Evolutionary conservation across 2,113 vertebrate genomes (phyloP).

Genomic region (Gallinago media): DNA sequence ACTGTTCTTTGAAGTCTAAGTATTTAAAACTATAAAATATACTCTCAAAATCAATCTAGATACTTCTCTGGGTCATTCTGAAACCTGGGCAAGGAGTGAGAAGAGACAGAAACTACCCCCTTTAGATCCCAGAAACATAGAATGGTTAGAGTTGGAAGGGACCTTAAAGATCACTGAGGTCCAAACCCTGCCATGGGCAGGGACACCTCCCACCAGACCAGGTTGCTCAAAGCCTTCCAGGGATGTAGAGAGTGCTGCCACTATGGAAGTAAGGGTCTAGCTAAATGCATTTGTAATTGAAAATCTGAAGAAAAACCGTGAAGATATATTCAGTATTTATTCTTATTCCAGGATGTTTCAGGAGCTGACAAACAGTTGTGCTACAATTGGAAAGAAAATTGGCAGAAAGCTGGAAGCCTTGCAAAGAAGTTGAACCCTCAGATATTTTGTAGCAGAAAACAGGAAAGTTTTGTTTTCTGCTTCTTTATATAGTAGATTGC

Average conservation of each 20-base stretch:
- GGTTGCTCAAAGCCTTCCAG: too few relatives aligned
- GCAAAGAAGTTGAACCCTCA: neutral
- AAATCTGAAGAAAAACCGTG: neutral
- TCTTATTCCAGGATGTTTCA: constrained; percentile 2
- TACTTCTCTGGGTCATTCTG: too few relatives aligned
- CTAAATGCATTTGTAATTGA: neutral
- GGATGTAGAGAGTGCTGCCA: neutral
- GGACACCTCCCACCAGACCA: too few relatives aligned
- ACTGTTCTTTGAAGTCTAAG: neutral
- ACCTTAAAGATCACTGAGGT: too few relatives aligned
- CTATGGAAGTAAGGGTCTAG: neutral
- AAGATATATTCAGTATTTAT: neutral
- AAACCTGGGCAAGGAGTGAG: neutral
- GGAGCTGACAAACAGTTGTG: neutral
- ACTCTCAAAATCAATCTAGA: neutral
- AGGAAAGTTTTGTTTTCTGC: neutral
- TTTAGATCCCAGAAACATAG: neutral
- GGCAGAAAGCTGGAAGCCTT: neutral
- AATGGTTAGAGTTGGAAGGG: too few relatives aligned
- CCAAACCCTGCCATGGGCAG: too few relatives aligned
- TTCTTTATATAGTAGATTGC: neutral
- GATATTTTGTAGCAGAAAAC: neutral
- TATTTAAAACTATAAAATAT: neutral
- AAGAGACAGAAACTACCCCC: neutral
- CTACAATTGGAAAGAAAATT: constrained; percentile 17